Base-by-base conservation (phyloP, 2,113 vertebrate genomes). In the Pungitius pungitius region DNA sequence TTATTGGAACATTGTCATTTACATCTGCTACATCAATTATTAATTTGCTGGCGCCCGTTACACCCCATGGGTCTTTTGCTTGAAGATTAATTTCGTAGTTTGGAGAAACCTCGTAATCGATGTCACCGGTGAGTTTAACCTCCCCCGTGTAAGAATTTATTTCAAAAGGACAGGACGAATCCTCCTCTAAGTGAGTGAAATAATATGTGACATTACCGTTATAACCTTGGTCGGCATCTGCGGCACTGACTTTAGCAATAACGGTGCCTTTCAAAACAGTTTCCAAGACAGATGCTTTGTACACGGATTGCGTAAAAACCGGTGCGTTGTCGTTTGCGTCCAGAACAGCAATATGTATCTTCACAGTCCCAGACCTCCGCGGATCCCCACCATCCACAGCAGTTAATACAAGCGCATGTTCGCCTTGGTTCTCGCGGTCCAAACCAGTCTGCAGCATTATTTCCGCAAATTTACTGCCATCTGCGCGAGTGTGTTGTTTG, bases 371-470 rank as follows among this genome's bases (percentile, higher is more conserved):
- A 49, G 45, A 49, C 20, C 45, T 49, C 45, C n/a, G 45, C 20
- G 45, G 45, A 10, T 49, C 45, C 45, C 45, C 45, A 7, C 45
- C 45, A 49, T 49, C 45, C n/a, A 49, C 45, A n/a, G 45, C 45
- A 18, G 45, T 49, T 49, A 49, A 49, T 10, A 49, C 3, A 49
- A 49, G 45, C 45, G 8, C 45, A 10, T n/a, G 45, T 3, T 49
- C 45, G 45, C 45, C n/a, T 49, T 49, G 45, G 4, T 86, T 63
- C 55, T 95, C 93, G 56, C 91, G 49, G 62, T 95, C 94, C 43
- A 94, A 81, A 4, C 24, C 30, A 3, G 69, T 68, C 49, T 94
- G 88, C 8, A 94, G 75, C 30, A 94, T 85, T 74, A 94, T 86
- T 60, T 93, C 92, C 0, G 87, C 85, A 51, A 87, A 88, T 51